Evolutionary conservation across 1,140 invertebrate genomes (phyloP), one percentile per base, ranked within the genome.

Genomic region (Drosophila navojoa): DNA sequence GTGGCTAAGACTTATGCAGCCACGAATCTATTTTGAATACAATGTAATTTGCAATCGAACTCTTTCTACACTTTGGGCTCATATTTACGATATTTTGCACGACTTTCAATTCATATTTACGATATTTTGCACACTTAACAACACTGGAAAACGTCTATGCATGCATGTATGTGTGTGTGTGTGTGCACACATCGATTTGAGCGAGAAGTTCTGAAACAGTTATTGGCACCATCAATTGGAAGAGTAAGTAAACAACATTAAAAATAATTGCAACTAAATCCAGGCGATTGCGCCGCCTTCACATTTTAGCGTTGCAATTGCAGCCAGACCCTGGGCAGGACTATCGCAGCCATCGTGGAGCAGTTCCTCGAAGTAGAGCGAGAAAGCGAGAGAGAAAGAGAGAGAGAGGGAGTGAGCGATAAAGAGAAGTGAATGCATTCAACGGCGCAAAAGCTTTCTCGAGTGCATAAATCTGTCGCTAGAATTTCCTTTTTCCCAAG

Each of bases 211-310:
- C 79, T 90, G 69, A 81, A 90, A 90, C 85, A 86, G 85, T 90
- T 90, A 90, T 90, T 90, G 86, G 85, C 78, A 76, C 81, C 85
- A 90, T 90, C 86, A 90, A 90, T 90, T 90, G 81, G 35, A 79
- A 90, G 86, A 74, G 81, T 81, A 86, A 90, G 85, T 85, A 90
- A 90, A 90, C 85, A 90, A 90, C 86, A 90, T 90, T 90, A 90
- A 90, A 90, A 90, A 90, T 90, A 90, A 90, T 90, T 90, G 85
- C 84, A 87, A 72, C 84, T 89, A 87, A 87, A 89, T 89, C 79
- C 84, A 90, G 53, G 79, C 79, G 77, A 89, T 87, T 87, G 82
- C 84, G 79, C 77, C 84, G 82, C 82, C 76, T 80, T 87, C 84
- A 82, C 82, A 87, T 82, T 89, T 87, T 50, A 82, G 84, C 79